Base-by-base conservation (phyloP, 1,140 invertebrate species). In the Yoshiicerus persimilis region DNA sequence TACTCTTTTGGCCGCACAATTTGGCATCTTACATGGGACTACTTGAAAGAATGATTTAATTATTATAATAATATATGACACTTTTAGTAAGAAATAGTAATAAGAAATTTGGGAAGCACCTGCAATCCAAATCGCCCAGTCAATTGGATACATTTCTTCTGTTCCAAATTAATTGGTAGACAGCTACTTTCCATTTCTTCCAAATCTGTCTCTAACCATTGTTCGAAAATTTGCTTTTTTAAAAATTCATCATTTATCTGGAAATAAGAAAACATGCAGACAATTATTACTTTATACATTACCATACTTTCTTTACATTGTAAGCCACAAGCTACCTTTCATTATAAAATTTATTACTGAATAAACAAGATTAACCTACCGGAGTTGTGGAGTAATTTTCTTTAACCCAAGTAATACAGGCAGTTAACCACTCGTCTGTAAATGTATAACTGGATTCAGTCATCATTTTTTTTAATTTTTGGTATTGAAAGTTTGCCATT, bases 161-260 rank as follows among this genome's bases (percentile, higher is more conserved):
- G 91, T 0, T 87, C 85, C 32, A 95, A 87, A 91, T 94, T 93
- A 5, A 87, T 90, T 25, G 95, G 95, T 64, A 96, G 92, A 91
- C 93, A 94, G 38, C 92, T 91, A 66, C 92, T 92, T 84, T 93
- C 93, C 88, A 94, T 92, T 90, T 95, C 94, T 87, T 93, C 91
- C 36, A 96, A 92, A 92, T 96, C 95, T 83, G 93, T 92, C 8
- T 94, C 90, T 84, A 94, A 90, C 94, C 95, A 96, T 91, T 96
- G 95, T 90, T 92, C 91, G 13, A 90, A 92, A 0, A 94, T 92
- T 36, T 90, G 41, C 2, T 87, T 27, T 30, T 89, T 47, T 13
- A 86, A 10, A 9, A 89, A 47, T n/a, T 88, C 34, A 70, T 80
- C 39, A n/a, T 83, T 87, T 13, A 89, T n/a, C 84, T 87, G 36